Evolutionary conservation across 2,113 vertebrate genomes (phyloP), one percentile per base, ranked within the genome.

Genomic region (Turdus rufiventris): DNA sequence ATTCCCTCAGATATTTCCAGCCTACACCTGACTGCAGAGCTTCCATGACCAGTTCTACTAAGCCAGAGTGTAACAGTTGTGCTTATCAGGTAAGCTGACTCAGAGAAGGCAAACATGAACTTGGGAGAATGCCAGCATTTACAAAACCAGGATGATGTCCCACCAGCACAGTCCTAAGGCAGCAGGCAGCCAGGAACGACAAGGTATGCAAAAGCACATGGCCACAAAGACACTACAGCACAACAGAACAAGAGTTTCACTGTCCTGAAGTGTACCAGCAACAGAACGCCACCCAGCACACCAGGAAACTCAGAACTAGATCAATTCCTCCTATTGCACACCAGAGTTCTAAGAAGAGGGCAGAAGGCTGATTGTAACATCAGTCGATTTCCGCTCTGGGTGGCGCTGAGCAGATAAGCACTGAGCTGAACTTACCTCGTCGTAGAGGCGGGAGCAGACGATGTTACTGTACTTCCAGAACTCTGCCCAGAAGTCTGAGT

Each of bases 401-500:
- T 28, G 38, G 61, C 57, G 66, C 14, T 21, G 40, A 40, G 40
- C 40, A 83, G 29, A 45, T 8, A 63, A 85, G 50, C 38, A 82
- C 98, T 28, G n/a, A 40, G 11, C 38, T 40, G 42, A 43, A 70
- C 88, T 96, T 89, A 99, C 99, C 99, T 99, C 98, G 5, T 99
- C 98, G 6, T 99, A 99, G 10, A 96, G 96, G 89, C 94, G 97
- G 5, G 99, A 99, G 76, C 96, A 98, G 42, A 98, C 11, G 0
- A 99, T 96, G 12, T 98, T 98, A 31, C 99, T 98, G 97, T 98
- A 99, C 38, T 98, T 98, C 99, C 99, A 99, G 95, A 99, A 98
- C 26, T 99, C 97, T 0, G 97, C 98, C 99, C 99, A 99, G 96
- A 99, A 99, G 91, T 99, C 99, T 0, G 98, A 60, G 78, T 98